phyloP scores from a whole-genome alignment of 1,140 invertebrate species.

The Tribolium madens region DNA sequence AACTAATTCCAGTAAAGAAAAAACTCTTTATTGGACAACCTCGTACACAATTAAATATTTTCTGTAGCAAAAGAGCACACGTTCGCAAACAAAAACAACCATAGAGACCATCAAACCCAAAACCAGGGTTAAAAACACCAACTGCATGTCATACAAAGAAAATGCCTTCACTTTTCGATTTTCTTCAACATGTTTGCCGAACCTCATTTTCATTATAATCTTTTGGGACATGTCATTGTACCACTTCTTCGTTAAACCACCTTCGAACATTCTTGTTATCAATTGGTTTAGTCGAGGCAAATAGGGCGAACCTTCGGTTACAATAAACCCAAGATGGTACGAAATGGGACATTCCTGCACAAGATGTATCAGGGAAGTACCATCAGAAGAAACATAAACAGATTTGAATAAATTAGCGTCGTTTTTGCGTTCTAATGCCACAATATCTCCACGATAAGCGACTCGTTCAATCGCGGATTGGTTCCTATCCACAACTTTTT shows the following conservation, averaged over 20 bases:
- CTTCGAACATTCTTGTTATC: constrained; percentile 40
- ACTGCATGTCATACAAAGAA: constrained; percentile 43
- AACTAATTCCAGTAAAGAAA: too few relatives aligned
- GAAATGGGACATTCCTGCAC: constrained; percentile 46
- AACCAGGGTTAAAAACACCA: constrained; percentile 42
- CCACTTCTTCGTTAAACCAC: constrained; percentile 49
- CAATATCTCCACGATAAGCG: constrained; percentile 22
- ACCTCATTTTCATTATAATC: constrained; percentile 26
- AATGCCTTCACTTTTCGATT: constrained; percentile 31
- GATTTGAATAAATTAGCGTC: constrained; percentile 49
- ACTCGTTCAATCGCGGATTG: neutral
- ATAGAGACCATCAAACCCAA: constrained; percentile 36
- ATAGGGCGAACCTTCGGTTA: constrained; percentile 48
- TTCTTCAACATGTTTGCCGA: neutral
- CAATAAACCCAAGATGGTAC: constrained; percentile 46
- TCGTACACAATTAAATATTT: constrained; percentile 1
- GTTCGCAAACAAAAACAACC: constrained; percentile 43
- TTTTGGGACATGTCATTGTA: constrained; percentile 41
- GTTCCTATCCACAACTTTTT: neutral
- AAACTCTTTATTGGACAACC: neutral
- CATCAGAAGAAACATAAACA: constrained; percentile 42
- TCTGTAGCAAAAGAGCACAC: neutral
- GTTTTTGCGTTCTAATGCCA: constrained; percentile 44
- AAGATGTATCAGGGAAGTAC: constrained; percentile 45
- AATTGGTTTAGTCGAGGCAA: constrained; percentile 37